Base-by-base conservation (phyloP, 2,888 invertebrate genomes). In the Cryptops parisi region DNA sequence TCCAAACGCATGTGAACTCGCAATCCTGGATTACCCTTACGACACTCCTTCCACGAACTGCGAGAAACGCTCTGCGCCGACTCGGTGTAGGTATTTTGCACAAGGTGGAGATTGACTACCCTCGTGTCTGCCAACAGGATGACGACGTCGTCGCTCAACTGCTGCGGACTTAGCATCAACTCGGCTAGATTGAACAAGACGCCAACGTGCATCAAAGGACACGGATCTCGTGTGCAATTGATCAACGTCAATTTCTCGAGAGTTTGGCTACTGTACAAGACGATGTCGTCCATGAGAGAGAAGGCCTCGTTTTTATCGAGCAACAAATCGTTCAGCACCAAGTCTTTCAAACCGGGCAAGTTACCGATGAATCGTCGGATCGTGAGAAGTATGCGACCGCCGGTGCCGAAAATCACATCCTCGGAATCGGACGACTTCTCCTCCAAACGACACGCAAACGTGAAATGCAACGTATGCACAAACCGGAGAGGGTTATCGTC, bases 391-490 rank as follows among this genome's bases (percentile, higher is more conserved):
- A 70, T 60, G 47, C 65, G 61, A 55, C 82, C 82, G 3, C 84
- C 84, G 0, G 87, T 88, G 26, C 87, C 87, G 64, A 82, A 84
- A 0, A 85, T 71, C 15, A 21, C 27, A n/a, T 43, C 44, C 2
- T 15, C n/a, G 3, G 19, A 2, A 70, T 56, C 77, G 69, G 62
- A 78, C 72, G 45, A 53, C 15, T 75, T 55, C 24, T 58, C 55
- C 0, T 78, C 76, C 78, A 81, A 79, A 60, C 81, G 80, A 65
- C 83, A 85, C 1, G 81, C 80, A 66, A 86, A 86, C 1, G 80
- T 78, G 62, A 84, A 85, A 57, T 77, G 75, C 19, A 81, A 67
- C 6, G 76, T 73, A 26, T 72, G 72, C 3, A 60, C 55, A 12
- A 41, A 51, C 9, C 54, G 27, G n/a, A 58, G 22, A 2, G 57